Evolutionary conservation across 1,140 invertebrate species (phyloP).

Genomic region (Lepidurus arcticus): DNA sequence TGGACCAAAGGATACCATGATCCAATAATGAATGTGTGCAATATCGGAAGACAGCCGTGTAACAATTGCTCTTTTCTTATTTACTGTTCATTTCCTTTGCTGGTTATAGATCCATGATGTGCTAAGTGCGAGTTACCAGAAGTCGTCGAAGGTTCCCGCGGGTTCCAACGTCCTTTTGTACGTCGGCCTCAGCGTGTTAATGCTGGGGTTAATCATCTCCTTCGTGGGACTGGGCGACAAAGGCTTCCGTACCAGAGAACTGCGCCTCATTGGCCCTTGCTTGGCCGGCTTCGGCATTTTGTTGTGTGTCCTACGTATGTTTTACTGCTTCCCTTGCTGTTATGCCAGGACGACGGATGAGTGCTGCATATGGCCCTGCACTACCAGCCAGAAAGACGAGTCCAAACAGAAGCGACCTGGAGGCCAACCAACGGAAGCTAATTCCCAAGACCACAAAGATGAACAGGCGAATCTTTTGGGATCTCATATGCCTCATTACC

Average conservation of each 20-base stretch:
- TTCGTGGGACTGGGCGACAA: slow-evolving; percentile 84
- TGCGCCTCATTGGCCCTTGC: slow-evolving; percentile 73
- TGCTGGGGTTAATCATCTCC: slow-evolving; percentile 73
- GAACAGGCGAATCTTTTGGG: background rate
- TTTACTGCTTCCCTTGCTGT: slow-evolving; percentile 37
- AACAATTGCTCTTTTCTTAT: background rate
- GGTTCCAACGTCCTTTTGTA: slow-evolving; percentile 71
- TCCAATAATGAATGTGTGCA: too few relatives aligned
- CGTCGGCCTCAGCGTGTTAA: slow-evolving; percentile 72
- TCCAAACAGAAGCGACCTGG: background rate
- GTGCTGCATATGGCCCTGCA: background rate
- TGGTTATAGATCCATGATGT: slow-evolving; percentile 63
- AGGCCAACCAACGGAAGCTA: background rate
- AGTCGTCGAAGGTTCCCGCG: slow-evolving; percentile 52
- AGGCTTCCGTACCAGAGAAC: slow-evolving; percentile 76
- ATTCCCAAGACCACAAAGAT: background rate
- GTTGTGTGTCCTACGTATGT: slow-evolving; percentile 39
- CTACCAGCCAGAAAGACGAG: background rate
- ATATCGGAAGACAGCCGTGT: too few relatives aligned
- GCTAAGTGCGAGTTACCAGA: slow-evolving; percentile 59
- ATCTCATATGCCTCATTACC: background rate
- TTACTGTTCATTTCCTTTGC: slow-evolving; percentile 20
- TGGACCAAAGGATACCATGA: too few relatives aligned
- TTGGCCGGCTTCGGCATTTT: slow-evolving; percentile 52
- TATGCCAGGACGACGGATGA: background rate